Evolutionary conservation across 2,888 invertebrate species (phyloP).

Genomic region (Orthonychiurus folsomi): DNA sequence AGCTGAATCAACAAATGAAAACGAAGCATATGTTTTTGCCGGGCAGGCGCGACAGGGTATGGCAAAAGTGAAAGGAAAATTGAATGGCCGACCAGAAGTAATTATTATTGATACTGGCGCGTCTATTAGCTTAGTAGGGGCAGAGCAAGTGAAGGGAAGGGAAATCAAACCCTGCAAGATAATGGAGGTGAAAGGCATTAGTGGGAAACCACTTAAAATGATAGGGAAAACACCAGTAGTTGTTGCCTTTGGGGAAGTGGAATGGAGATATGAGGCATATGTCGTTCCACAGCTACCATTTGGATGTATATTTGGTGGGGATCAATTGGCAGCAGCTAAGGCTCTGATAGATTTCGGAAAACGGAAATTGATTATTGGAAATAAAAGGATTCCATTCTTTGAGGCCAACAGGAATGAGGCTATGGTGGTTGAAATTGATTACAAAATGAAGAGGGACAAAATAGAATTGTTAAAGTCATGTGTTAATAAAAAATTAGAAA

Average conservation of each 20-base stretch:
- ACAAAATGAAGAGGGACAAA: background rate
- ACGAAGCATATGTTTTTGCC: background rate
- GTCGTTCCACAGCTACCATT: background rate
- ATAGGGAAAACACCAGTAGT: background rate
- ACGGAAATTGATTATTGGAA: background rate
- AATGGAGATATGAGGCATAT: constrained; percentile 1
- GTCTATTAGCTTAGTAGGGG: constrained; percentile 2
- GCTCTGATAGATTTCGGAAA: background rate
- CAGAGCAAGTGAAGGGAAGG: background rate
- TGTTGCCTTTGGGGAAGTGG: background rate
- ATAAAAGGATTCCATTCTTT: background rate
- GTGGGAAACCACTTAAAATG: background rate
- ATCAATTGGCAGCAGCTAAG: background rate
- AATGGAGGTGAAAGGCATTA: constrained; percentile 1
- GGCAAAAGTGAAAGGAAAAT: background rate
- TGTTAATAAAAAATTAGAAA: background rate
- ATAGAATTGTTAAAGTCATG: background rate
- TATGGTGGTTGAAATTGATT: background rate
- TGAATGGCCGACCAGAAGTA: background rate
- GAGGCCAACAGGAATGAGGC: no score
- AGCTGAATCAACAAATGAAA: background rate
- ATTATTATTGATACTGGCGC: constrained; percentile 6
- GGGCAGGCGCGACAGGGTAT: background rate
- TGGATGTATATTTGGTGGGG: constrained; percentile 5
- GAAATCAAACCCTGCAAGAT: background rate